phyloP scores from a whole-genome alignment of 2,888 invertebrate species.

The Periphyllus acericola region DNA sequence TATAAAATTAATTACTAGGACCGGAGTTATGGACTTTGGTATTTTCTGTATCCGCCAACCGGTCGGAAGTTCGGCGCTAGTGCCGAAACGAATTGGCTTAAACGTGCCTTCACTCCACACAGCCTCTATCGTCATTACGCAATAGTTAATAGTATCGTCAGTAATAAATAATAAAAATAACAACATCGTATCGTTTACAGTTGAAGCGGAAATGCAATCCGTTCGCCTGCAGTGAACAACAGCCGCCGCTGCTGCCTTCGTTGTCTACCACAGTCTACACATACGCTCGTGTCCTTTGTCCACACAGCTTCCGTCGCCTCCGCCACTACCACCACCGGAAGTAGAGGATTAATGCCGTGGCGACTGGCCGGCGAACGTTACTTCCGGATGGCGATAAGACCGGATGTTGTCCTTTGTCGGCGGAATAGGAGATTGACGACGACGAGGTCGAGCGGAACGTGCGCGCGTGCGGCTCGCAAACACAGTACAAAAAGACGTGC shows the following conservation, averaged over 20 bases:
- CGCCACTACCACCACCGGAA: not conserved
- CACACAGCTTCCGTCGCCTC: not conserved
- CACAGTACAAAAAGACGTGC: too few relatives aligned
- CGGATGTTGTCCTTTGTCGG: not conserved
- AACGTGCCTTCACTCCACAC: too few relatives aligned
- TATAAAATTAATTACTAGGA: too few relatives aligned
- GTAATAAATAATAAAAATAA: not conserved
- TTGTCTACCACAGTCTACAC: too few relatives aligned
- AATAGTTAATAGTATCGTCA: too few relatives aligned
- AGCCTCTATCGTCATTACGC: too few relatives aligned
- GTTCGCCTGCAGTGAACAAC: slow-evolving; percentile 7
- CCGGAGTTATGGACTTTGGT: too few relatives aligned
- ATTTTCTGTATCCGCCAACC: too few relatives aligned
- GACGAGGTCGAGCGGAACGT: not conserved
- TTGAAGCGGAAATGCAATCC: slow-evolving; percentile 36
- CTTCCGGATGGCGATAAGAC: too few relatives aligned
- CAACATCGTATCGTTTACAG: not conserved
- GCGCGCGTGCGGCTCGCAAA: not conserved
- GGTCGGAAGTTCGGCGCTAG: too few relatives aligned
- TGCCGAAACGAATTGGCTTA: too few relatives aligned
- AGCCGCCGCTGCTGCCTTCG: not conserved
- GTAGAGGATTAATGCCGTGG: not conserved
- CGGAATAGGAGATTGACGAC: not conserved
- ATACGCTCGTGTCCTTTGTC: too few relatives aligned
- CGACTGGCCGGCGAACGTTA: not conserved